Evolutionary conservation across 2,888 invertebrate genomes (phyloP).

Genomic region (Drosophila koepferae): DNA sequence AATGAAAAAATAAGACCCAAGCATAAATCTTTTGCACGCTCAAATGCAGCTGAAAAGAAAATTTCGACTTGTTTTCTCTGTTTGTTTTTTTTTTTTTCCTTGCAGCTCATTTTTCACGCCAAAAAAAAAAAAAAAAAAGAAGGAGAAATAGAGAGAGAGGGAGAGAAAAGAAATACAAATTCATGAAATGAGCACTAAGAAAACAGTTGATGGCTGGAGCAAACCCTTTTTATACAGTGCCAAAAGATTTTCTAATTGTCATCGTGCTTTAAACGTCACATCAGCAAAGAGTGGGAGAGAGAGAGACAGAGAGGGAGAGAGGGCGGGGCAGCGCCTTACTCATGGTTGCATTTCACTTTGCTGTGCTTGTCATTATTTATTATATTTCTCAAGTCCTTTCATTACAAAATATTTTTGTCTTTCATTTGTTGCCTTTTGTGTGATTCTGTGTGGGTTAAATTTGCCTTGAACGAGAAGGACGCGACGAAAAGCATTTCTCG

Average conservation of each 20-base stretch:
- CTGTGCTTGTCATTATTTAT: constrained; percentile 74
- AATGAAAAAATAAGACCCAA: constrained; percentile 37
- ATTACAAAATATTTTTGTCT: constrained; percentile 75
- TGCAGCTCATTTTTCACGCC: constrained; percentile 66
- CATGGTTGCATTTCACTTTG: constrained; percentile 50
- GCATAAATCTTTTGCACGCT: constrained; percentile 47
- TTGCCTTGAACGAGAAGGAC: constrained; percentile 26
- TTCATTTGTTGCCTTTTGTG: constrained; percentile 69
- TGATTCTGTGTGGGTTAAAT: constrained; percentile 29
- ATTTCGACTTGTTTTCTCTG: constrained; percentile 20
- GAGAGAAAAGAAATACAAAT: constrained; percentile 25
- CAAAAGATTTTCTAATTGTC: constrained; percentile 72
- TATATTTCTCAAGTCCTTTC: constrained; percentile 78
- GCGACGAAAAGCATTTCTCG: constrained; percentile 31
- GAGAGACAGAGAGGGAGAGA: constrained; percentile 1
- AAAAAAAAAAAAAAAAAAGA: constrained; percentile 1
- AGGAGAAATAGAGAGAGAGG: neutral
- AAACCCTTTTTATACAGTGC: constrained; percentile 51
- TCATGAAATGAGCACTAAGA: constrained; percentile 44
- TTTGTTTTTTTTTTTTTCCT: constrained; percentile 10
- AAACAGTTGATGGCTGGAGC: constrained; percentile 17
- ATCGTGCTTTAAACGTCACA: constrained; percentile 47
- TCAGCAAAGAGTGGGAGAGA: neutral
- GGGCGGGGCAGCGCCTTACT: constrained; percentile 23
- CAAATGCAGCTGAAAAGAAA: constrained; percentile 53